Percentiles rank a stretch among this genome's conserved stretches.
These are phyloP conservation scores for Acleris laterana DNA, from an alignment of 2,888 invertebrate species.

Conservation along the genomic window DNA sequence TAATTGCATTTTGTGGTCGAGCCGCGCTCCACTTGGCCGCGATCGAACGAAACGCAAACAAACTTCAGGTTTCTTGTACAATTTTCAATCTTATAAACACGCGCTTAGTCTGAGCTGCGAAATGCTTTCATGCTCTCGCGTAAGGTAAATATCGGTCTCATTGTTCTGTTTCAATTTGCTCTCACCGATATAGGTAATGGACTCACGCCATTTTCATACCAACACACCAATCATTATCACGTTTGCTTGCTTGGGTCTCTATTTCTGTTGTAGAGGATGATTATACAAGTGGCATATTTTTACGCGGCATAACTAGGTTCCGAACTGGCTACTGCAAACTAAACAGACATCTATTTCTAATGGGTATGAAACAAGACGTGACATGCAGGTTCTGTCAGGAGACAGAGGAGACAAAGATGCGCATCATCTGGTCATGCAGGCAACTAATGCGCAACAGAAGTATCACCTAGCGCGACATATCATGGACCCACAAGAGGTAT, in stretches of 20 bases:
- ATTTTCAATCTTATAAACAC: conserved; percentile 68
- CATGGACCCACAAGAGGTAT: too few relatives aligned
- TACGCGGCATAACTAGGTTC: too few relatives aligned
- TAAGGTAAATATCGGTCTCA: conserved; percentile 33
- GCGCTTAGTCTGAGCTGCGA: conserved; percentile 46
- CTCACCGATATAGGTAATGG: conserved; percentile 36
- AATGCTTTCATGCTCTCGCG: conserved; percentile 48
- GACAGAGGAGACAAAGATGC: too few relatives aligned
- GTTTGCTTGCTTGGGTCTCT: conserved; percentile 6
- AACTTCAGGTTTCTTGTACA: conserved; percentile 73
- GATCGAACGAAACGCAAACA: conserved; percentile 77
- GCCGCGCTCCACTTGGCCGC: conserved; percentile 65
- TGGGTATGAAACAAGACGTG: too few relatives aligned
- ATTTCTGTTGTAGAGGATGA: not conserved
- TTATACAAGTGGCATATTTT: not conserved
- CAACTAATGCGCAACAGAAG: too few relatives aligned
- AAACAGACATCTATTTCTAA: too few relatives aligned
- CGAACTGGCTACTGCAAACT: too few relatives aligned
- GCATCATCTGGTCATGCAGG: too few relatives aligned
- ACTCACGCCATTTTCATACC: conserved; percentile 22
- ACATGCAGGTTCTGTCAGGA: too few relatives aligned
- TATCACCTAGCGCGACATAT: too few relatives aligned
- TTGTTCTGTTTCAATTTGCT: conserved; percentile 38
- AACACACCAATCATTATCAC: conserved; percentile 1
- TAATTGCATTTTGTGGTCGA: conserved; percentile 83